Base-by-base conservation (phyloP, 2,113 vertebrate genomes). In the Nesospiza acunhae region DNA sequence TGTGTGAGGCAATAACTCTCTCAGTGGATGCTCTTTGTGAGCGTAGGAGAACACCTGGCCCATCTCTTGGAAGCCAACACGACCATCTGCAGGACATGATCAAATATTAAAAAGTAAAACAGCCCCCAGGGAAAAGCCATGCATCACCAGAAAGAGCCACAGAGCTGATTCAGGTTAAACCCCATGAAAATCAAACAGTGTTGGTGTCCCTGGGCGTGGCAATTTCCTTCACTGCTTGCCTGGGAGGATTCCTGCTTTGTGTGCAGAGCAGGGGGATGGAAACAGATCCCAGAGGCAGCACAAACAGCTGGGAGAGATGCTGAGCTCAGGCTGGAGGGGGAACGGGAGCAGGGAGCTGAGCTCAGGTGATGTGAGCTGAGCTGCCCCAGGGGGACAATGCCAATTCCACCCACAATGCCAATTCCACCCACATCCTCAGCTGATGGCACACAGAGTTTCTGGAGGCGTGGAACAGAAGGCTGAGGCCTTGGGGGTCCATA, bases 301-400 rank as follows among this genome's bases (percentile, higher is more conserved):
- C 15, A 35, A 19, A 46, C 5, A 4, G 12, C 5, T 0, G 17
- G 60, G 59, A 19, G 30, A 0, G 31, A 14, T 5, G 10, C 47
- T 33, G 52, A 60, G 58, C 60, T n/a, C 41, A 17, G 4, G 23
- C 2, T 13, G 21, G 18, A 6, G 9, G 4, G 10, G 66, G 42
- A 10, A 24, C 2, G 27, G 39, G 49, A n/a, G 27, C 31, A 7
- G 1, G 5, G 79, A 35, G 66, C 66, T n/a, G 53, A 59, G 23
- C 60, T 20, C 59, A 31, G 84, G 70, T 15, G 81, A 52, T 37
- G 56, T 10, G 49, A 46, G 58, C 58, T 78, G 63, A 50, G 4
- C 56, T 44, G 62, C 66, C 46, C 21, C 75, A n/a, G 27, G n/a
- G 39, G 1, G 58, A 8, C 76, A 30, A 2, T 5, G 39, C 46